Conservation (phyloP, 2,888 invertebrate species). For the Lycia hirtaria region DNA sequence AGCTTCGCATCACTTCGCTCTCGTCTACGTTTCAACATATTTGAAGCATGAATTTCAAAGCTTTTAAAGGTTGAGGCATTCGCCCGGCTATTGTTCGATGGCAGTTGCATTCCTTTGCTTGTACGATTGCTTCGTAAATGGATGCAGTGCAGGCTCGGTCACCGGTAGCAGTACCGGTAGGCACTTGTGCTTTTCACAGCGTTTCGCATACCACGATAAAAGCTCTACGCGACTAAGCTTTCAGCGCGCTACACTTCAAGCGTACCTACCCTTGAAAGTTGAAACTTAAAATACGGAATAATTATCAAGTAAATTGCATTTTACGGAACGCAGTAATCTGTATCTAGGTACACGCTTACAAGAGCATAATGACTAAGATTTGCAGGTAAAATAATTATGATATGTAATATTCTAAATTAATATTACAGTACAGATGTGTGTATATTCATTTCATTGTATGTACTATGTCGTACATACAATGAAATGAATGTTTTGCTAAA, state of each 20-base stretch:
- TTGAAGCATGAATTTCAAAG: slow-evolving; percentile 37
- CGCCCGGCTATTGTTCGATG: slow-evolving; percentile 52
- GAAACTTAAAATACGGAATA: slow-evolving; percentile 26
- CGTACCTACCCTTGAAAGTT: slow-evolving; percentile 27
- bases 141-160: slow-evolving; percentile 51
- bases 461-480: too few species aligned
- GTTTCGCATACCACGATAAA: slow-evolving; percentile 40
- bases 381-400: background rate
- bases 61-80: slow-evolving; percentile 46
- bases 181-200: slow-evolving; percentile 44
- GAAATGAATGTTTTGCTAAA: too few species aligned
- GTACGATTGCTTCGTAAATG: slow-evolving; percentile 55
- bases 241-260: slow-evolving; percentile 43
- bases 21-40: slow-evolving; percentile 34
- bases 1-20: slow-evolving; percentile 14
- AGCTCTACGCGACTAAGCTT: slow-evolving; percentile 44
- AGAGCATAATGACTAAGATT: background rate
- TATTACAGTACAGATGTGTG: too few species aligned
- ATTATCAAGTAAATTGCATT: slow-evolving; percentile 26
- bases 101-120: slow-evolving; percentile 55
- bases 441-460: too few species aligned
- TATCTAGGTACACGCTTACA: too few species aligned
- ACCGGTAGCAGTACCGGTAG: slow-evolving; percentile 35
- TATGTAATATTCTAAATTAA: background rate
- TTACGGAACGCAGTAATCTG: slow-evolving; percentile 5